phyloP scores from a whole-genome alignment of 2,113 vertebrate species.

The Tretioscincus oriximinensis region DNA sequence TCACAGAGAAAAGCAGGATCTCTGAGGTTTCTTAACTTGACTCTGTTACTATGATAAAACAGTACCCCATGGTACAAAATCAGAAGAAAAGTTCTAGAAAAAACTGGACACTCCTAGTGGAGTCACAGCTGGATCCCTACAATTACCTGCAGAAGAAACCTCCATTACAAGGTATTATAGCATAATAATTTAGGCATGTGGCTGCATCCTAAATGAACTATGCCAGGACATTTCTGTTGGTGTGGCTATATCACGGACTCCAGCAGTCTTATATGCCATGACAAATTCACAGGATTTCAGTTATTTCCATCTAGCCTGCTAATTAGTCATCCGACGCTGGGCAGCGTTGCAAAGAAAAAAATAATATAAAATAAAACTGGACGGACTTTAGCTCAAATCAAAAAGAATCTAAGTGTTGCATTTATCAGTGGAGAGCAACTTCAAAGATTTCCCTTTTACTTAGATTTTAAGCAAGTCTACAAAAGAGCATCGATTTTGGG shows the following conservation, averaged over 20 bases:
- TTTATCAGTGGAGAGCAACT: constrained; percentile 56
- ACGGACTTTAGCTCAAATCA: constrained; percentile 37
- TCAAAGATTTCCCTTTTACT: constrained; percentile 69
- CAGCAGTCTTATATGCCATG: background rate
- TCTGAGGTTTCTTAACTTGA: no score
- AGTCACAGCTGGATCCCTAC: no score
- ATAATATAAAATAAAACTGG: background rate
- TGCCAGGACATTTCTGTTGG: background rate
- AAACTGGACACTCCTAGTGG: no score
- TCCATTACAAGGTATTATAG: no score
- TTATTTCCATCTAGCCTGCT: constrained; percentile 31
- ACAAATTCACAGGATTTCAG: background rate
- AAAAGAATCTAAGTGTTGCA: constrained; percentile 32
- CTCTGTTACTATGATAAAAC: no score
- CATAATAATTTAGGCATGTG: no score
- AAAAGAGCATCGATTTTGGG: constrained; percentile 70
- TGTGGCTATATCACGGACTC: no score
- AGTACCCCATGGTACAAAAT: no score
- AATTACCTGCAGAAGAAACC: no score
- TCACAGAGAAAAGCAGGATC: no score
- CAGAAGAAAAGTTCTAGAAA: no score
- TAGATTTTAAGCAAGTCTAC: constrained; percentile 68
- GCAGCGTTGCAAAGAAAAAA: background rate
- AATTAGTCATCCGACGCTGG: constrained; percentile 47
- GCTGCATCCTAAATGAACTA: background rate